Conservation (phyloP, 2,888 invertebrate genomes). For the Epistrophella euchroma region DNA sequence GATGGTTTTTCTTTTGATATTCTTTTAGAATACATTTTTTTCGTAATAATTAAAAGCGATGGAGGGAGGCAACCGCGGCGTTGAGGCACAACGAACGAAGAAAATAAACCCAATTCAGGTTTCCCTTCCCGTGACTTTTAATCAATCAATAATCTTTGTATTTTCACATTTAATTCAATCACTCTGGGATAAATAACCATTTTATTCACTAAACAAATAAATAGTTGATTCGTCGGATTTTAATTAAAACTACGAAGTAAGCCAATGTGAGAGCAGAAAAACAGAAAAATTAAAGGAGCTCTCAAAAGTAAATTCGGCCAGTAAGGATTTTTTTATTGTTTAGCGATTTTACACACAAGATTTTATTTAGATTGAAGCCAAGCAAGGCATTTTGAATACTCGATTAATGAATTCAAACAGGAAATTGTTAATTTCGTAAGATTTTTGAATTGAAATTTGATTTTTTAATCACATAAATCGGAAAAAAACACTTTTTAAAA, state of each 20-base stretch:
- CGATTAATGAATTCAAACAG: neutral
- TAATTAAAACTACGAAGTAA: neutral
- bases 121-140: slow-evolving; percentile 43
- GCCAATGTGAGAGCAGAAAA: slow-evolving; percentile 16
- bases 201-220: slow-evolving; percentile 1
- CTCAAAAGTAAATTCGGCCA: slow-evolving; percentile 17
- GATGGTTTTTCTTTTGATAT: slow-evolving; percentile 20
- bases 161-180: slow-evolving; percentile 54
- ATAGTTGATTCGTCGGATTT: neutral
- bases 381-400: slow-evolving; percentile 14
- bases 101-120: slow-evolving; percentile 35
- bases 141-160: slow-evolving; percentile 66
- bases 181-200: slow-evolving; percentile 47
- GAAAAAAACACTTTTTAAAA: slow-evolving; percentile 60
- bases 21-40: slow-evolving; percentile 48
- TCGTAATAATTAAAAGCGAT: slow-evolving; percentile 1
- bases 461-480: slow-evolving; percentile 45
- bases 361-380: slow-evolving; percentile 36
- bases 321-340: slow-evolving; percentile 28
- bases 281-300: slow-evolving; percentile 17
- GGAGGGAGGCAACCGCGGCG: neutral
- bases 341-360: slow-evolving; percentile 65
- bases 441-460: neutral
- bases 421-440: neutral
- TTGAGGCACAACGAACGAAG: slow-evolving; percentile 7